Evolutionary conservation across 1,140 invertebrate genomes (phyloP), one percentile per base, ranked within the genome.

Genomic region (Helicoverpa armigera): DNA sequence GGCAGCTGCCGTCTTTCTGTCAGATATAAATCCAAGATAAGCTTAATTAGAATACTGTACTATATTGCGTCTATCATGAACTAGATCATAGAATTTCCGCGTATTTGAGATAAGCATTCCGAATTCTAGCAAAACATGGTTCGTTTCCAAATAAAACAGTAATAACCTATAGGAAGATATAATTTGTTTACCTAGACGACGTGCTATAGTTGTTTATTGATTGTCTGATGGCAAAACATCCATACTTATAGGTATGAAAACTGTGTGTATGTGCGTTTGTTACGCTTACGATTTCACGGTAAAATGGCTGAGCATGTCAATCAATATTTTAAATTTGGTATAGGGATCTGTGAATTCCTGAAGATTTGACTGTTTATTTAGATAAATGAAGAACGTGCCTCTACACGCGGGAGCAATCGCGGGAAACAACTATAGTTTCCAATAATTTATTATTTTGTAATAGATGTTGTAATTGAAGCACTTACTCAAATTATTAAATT

Each of bases 31-130:
- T 79, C 65, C 60, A 43, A 54, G 16, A 70, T 14, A 5, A 60
- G 12, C 72, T 67, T 79, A 79, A 72, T 79, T 79, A 79, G 18
- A 50, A 51, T 43, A 70, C 67, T 53, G 54, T 16, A 70, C 48
- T 18, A 12, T 53, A 65, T 53, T 54, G 35, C 51, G 75, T 54
- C 18, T 48, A 79, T 72, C 43, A 72, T 60, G n/a, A 70, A 13
- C n/a, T 70, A 53, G 13, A 70, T 51, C 13, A 29, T 11, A 54
- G 4, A 13, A 54, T 70, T 70, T 70, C 67, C 67, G 67, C 53
- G 50, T 70, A 70, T 70, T 70, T 70, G 18, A 1, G 29, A 70
- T 29, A 5, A 1, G 2, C n/a, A 13, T 53, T 54, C 7, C 18
- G 50, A 11, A 48, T 67, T 50, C 43, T 50, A 18, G 16, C 16